Evolutionary conservation across 2,888 invertebrate species (phyloP), one percentile per base, ranked within the genome.

Genomic region (Meliscaeva auricollis): DNA sequence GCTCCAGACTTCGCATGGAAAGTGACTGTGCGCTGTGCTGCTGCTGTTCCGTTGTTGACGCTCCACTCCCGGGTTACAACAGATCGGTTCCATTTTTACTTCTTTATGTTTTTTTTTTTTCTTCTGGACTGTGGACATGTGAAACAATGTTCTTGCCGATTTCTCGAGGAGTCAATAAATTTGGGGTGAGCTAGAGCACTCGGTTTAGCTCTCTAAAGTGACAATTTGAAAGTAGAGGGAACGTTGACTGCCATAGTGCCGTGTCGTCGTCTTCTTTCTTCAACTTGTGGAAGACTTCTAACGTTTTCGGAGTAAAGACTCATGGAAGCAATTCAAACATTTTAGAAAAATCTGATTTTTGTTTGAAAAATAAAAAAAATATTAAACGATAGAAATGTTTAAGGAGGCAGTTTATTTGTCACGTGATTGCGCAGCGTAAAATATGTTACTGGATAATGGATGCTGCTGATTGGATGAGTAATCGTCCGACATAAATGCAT

Each of bases 101-200:
- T 13, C 13, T 38, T 38, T 3, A 3, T 11, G 44, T 54, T 72
- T 74, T 72, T 64, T 58, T 26, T 22, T 1, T 15, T 38, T 50
- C 35, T 13, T 50, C 22, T 66, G 66, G 5, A 50, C 66, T 81
- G 56, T 56, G 46, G 32, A 80, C 75, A 76, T 80, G 79, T 75
- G 80, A 75, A 84, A 72, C 84, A 73, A 77, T 64, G 15, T 85
- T 81, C 81, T 66, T 81, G 73, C 68, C 76, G 85, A 74, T 81
- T 85, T 81, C 80, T 85, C 41, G 77, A 81, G 85, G 62, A 85
- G 85, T 85, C 85, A 81, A 85, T 85, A 85, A 85, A 85, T 85
- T 81, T 77, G 54, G 80, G 50, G 73, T 68, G 72, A 72, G 62
- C 69, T 73, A 22, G 15, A 60, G 69, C 78, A 38, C 20, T 58